Evolutionary conservation across 2,113 vertebrate genomes (phyloP).

Genomic region (Clinocottus analis): DNA sequence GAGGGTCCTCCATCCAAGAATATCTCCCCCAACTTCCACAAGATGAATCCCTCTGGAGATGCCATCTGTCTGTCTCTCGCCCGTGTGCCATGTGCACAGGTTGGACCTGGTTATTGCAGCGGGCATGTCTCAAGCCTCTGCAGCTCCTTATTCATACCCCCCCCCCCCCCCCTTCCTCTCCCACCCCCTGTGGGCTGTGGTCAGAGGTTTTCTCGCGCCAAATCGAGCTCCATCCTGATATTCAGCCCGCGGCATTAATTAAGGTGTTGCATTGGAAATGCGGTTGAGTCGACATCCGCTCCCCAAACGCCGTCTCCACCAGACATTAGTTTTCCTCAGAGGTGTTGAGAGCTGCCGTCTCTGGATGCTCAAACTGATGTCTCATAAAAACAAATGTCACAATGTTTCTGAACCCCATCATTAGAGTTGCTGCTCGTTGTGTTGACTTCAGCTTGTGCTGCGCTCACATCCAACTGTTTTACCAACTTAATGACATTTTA

Average conservation of each 20-base stretch:
- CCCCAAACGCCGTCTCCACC: not conserved
- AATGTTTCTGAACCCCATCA: conserved; percentile 15
- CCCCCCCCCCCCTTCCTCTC: not conserved
- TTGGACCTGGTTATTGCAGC: conserved; percentile 48
- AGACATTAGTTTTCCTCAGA: not conserved
- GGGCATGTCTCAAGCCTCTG: conserved; percentile 40
- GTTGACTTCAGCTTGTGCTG: conserved; percentile 34
- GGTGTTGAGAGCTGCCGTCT: not conserved
- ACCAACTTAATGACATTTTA: conserved; percentile 64
- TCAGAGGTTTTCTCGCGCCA: not conserved
- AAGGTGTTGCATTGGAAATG: not conserved
- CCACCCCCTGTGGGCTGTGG: not conserved
- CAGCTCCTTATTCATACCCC: conserved; percentile 28
- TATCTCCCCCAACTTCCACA: conserved; percentile 68
- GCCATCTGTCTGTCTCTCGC: conserved; percentile 78
- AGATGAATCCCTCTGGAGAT: conserved; percentile 71
- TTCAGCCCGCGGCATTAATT: not conserved
- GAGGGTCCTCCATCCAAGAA: conserved; percentile 72
- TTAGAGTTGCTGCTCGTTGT: conserved; percentile 24
- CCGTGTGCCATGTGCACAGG: conserved; percentile 44
- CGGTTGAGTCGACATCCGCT: not conserved
- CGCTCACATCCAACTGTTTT: conserved; percentile 35
- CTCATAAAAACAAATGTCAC: not conserved
- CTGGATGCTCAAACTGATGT: not conserved
- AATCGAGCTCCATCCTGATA: not conserved